These are phyloP conservation scores for Dermolepida albohirtum DNA, from an alignment of 2,888 invertebrate genomes.

Conservation along the genomic window DNA sequence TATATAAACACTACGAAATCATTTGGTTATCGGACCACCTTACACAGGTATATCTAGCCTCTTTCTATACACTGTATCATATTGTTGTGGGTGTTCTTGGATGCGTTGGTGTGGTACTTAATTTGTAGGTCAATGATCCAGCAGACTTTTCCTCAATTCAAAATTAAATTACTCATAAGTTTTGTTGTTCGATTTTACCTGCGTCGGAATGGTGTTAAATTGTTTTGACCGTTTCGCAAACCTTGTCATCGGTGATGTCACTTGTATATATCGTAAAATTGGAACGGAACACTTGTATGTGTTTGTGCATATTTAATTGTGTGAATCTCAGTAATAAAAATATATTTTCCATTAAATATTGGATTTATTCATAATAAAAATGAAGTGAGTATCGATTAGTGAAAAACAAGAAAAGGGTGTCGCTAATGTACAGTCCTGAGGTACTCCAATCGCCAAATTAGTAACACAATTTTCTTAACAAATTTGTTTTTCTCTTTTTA, in stretches of 20 bases:
- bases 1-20: slow-evolving; percentile 60
- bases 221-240: too few relatives aligned
- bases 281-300: not conserved
- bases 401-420: too few relatives aligned
- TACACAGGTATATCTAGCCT: slow-evolving; percentile 52
- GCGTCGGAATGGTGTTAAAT: too few relatives aligned
- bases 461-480: too few relatives aligned
- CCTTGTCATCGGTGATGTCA: too few relatives aligned
- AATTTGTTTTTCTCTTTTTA: not conserved
- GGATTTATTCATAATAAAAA: too few relatives aligned
- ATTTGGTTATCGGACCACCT: slow-evolving; percentile 50
- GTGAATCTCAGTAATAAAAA: too few relatives aligned
- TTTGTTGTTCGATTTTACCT: not conserved
- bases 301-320: not conserved
- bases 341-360: too few relatives aligned
- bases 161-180: not conserved
- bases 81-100: slow-evolving; percentile 55
- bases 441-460: too few relatives aligned
- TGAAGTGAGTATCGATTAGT: too few relatives aligned
- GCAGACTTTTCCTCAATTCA: slow-evolving; percentile 37
- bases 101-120: slow-evolving; percentile 59
- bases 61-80: slow-evolving; percentile 39
- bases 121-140: slow-evolving; percentile 60
- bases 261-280: too few relatives aligned
- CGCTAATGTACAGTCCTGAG: too few relatives aligned